Percentiles rank a stretch among this genome's conserved stretches.
Evolutionary conservation across 1,140 invertebrate genomes (phyloP).

Genomic region (Apis dorsata): DNA sequence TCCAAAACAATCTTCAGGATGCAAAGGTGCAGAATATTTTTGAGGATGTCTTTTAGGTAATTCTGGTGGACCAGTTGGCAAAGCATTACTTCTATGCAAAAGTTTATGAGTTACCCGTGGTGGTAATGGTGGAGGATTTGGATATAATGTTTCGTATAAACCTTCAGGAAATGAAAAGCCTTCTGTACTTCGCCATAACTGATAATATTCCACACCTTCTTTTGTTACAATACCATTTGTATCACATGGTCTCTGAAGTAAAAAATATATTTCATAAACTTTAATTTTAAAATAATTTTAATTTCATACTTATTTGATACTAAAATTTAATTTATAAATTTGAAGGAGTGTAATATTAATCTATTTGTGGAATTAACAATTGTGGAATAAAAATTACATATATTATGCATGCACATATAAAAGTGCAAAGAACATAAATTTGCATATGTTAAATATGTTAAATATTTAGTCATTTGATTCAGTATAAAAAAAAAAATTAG

Average conservation of each 20-base stretch:
- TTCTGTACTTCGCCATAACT: constrained; percentile 78
- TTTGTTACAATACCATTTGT: constrained; percentile 65
- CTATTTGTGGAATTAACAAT: not conserved
- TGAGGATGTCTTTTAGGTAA: constrained; percentile 79
- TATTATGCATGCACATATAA: not conserved
- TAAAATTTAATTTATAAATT: not conserved
- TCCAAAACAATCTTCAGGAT: constrained; percentile 86
- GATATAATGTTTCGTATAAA: constrained; percentile 71
- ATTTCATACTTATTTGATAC: not conserved
- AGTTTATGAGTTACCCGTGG: constrained; percentile 82
- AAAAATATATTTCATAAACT: constrained; percentile 24
- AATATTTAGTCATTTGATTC: not conserved
- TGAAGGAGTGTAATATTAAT: constrained; percentile 39
- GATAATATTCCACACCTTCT: constrained; percentile 77
- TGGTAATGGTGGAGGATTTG: constrained; percentile 80
- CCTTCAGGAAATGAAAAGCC: constrained; percentile 70
- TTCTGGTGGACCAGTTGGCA: constrained; percentile 75
- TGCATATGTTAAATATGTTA: not conserved
- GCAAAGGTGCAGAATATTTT: constrained; percentile 74
- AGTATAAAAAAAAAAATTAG: not conserved
- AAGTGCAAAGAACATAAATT: constrained; percentile 4
- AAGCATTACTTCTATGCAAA: constrained; percentile 83
- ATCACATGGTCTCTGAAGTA: constrained; percentile 66
- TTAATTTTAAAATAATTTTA: not conserved
- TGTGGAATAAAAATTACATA: not conserved